These are phyloP conservation scores for Lacanobia wlatinum DNA, from an alignment of 2,888 invertebrate genomes.

Conservation along the genomic window DNA sequence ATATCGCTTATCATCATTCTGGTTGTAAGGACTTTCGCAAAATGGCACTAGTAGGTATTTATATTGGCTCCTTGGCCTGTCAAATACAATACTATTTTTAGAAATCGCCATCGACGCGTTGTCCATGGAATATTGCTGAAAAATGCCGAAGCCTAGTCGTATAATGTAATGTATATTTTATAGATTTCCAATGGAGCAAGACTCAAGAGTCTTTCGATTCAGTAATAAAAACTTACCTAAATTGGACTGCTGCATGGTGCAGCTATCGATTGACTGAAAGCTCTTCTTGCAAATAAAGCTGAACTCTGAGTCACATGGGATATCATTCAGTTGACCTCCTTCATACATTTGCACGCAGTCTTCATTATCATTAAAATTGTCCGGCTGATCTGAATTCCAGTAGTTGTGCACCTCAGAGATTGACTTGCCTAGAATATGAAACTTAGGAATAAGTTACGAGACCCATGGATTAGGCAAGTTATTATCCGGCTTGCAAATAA, in stretches of 20 bases:
- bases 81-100: no score
- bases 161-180: no score
- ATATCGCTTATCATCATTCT: no score
- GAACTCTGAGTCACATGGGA: slow-evolving; percentile 69
- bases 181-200: no score
- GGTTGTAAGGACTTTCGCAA: no score
- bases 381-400: slow-evolving; percentile 79
- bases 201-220: neutral
- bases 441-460: neutral
- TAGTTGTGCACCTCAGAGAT: slow-evolving; percentile 53
- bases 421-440: slow-evolving; percentile 70
- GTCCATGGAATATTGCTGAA: no score
- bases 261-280: slow-evolving; percentile 68
- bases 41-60: no score
- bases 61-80: no score
- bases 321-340: slow-evolving; percentile 71
- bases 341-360: slow-evolving; percentile 70
- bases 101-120: no score
- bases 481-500: no score
- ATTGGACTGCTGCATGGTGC: slow-evolving; percentile 74
- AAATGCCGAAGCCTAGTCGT: no score
- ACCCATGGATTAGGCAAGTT: no score
- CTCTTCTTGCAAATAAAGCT: slow-evolving; percentile 83
- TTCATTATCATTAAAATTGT: slow-evolving; percentile 69
- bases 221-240: slow-evolving; percentile 63